Conservation (phyloP, 2,888 invertebrate genomes). For the Hydraecia micacea region DNA sequence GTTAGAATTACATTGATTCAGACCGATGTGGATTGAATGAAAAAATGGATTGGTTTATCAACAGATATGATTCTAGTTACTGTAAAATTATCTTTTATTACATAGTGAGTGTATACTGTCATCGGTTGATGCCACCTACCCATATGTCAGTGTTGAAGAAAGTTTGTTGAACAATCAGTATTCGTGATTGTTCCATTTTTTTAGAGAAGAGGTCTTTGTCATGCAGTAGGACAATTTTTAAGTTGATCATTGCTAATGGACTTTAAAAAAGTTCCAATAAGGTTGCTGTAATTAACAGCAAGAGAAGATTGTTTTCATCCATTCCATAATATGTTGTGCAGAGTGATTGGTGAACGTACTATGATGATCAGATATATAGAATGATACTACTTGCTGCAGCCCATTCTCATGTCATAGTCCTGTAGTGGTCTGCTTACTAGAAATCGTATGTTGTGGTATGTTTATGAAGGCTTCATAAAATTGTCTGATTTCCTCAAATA, state of each 20-base stretch:
- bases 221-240: neutral
- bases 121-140: neutral
- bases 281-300: neutral
- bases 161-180: neutral
- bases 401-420: neutral
- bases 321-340: constrained; percentile 9
- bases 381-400: neutral
- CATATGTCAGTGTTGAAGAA: neutral
- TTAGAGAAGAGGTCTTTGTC: neutral
- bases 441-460: neutral
- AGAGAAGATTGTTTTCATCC: neutral
- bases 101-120: constrained; percentile 1
- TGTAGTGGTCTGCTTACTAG: neutral
- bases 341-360: neutral
- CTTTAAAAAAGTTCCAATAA: neutral
- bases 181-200: neutral
- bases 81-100: constrained; percentile 9
- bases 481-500: neutral
- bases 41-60: constrained; percentile 28
- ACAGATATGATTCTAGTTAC: constrained; percentile 28
- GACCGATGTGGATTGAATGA: constrained; percentile 20
- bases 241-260: neutral
- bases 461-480: neutral
- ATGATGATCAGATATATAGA: neutral
- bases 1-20: constrained; percentile 25